These are phyloP conservation scores for Sarcophaga carnaria DNA, from an alignment of 2,888 invertebrate species.

Conservation along the genomic window DNA sequence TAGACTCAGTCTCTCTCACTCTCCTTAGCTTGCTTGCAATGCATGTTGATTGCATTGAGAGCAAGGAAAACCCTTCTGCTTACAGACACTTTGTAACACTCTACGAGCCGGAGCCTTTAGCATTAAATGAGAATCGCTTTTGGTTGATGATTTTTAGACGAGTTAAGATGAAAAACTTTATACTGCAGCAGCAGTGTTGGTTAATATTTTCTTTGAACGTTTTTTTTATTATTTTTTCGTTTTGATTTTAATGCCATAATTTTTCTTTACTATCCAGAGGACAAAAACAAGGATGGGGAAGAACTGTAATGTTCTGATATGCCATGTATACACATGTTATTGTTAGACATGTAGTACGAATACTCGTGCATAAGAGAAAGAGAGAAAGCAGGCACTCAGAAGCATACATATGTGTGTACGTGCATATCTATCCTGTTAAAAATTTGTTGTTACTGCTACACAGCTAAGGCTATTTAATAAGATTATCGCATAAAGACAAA, in stretches of 20 bases:
- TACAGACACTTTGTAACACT: not conserved
- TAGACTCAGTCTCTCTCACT: not conserved
- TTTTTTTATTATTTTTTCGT: not conserved
- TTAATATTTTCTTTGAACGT: not conserved
- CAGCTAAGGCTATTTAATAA: constrained; percentile 76
- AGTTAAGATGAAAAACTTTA: not conserved
- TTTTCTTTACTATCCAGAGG: too few species aligned
- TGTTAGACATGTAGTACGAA: too few species aligned
- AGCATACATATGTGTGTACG: too few species aligned
- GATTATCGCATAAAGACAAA: constrained; percentile 80
- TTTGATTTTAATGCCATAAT: not conserved
- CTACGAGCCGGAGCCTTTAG: not conserved
- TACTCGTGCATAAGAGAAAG: too few species aligned
- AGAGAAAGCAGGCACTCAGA: too few species aligned
- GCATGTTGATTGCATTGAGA: constrained; percentile 48
- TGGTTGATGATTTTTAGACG: constrained; percentile 1
- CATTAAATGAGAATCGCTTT: constrained; percentile 12
- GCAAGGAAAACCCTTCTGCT: constrained; percentile 1
- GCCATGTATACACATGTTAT: too few species aligned
- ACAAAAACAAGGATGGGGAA: too few species aligned
- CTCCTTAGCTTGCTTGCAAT: not conserved
- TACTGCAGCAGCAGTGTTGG: not conserved
- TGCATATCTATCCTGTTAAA: not conserved
- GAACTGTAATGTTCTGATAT: too few species aligned
- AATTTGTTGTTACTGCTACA: constrained; percentile 41